Evolutionary conservation across 2,888 invertebrate species (phyloP), one percentile per base, ranked within the genome.

Genomic region (Drosophila subsilvestris): DNA sequence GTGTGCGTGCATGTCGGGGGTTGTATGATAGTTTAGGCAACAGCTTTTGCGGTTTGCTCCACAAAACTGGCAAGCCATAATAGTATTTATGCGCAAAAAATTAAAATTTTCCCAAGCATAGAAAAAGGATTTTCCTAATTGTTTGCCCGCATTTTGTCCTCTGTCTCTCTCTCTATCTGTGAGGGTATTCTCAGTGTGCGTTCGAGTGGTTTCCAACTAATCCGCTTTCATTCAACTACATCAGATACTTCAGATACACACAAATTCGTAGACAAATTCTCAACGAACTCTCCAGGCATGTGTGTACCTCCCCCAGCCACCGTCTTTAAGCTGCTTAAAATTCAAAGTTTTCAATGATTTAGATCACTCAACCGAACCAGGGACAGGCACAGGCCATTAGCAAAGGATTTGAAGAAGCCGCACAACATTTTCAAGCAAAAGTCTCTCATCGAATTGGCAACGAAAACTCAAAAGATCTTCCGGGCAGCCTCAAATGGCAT

Each of bases 291-390:
- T 58, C 63, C 12, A 14, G 43, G 42, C 29, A 44, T 25, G 10
- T 44, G 1, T 4, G 18, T 17, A 29, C 12, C 17, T 17, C 17
- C 42, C 37, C 17, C 29, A 18, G 12, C 9, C 48, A 42, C 20
- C 49, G 69, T 47, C 53, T 67, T 56, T 79, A 82, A 82, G 85
- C 82, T 63, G 82, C 85, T 85, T 85, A 85, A 71, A 76, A 73
- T 81, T 71, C 62, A 74, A 78, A 79, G 74, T 74, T 71, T 56
- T 68, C 70, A 57, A 58, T 72, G 78, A 83, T 80, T 83, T 61
- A 63, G 76, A 74, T 76, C 78, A 72, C 61, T 78, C 76, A 70
- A 68, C 63, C 78, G 65, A 18, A 22, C 48, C 22, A 20, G 56
- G 62, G 50, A 68, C 67, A 67, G 57, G 50, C 65, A 51, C 49